Base-by-base conservation (phyloP, 1,140 invertebrate genomes). In the Drosophila cardini region DNA sequence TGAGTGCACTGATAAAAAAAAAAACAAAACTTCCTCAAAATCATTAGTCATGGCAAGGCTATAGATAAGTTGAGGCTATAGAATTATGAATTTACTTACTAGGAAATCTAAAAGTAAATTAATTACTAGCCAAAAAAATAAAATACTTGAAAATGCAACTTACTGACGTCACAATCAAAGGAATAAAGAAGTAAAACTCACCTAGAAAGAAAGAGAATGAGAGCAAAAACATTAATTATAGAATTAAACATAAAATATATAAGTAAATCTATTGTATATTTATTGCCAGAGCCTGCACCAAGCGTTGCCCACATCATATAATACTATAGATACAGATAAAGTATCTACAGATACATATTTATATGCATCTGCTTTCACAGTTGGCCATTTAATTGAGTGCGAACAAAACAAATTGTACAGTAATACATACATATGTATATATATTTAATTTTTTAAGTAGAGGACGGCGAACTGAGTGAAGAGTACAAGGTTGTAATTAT, bases 301-400 rank as follows among this genome's bases (percentile, higher is more conserved):
- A 71, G 71, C 65, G 56, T 48, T 48, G 64, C 46, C 62, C 56
- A 56, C 55, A 38, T 62, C 70, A 72, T 72, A 26, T 4, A 8
- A 52, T 45, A 32, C 55, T 43, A 46, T 63, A 64, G 60, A 15
- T 60, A 64, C 2, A n/a, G 38, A 63, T 60, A 40, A 36, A 40
- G 6, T 68, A 13, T 58, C 7, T 45, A 32, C 68, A 38, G 55
- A 43, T 57, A 62, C 61, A 40, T 56, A 53, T 45, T 36, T 18
- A 34, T 57, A 43, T 18, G 34, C 16, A 38, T 69, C 21, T 71
- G 42, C 26, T 40, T 26, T 26, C 15, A 30, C 52, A 67, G 63
- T 63, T 70, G 65, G 56, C 78, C 74, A 85, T 70, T 78, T 81
- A 85, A 85, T 85, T 81, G 69, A 76, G 82, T 85, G 82, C 71